A percentile compares a stretch with the other conserved stretches of the same genome.
These are phyloP conservation scores for Palythoa caribaeorum DNA, from an alignment of 92 coral and sea anemone species.

Conservation along the genomic window DNA sequence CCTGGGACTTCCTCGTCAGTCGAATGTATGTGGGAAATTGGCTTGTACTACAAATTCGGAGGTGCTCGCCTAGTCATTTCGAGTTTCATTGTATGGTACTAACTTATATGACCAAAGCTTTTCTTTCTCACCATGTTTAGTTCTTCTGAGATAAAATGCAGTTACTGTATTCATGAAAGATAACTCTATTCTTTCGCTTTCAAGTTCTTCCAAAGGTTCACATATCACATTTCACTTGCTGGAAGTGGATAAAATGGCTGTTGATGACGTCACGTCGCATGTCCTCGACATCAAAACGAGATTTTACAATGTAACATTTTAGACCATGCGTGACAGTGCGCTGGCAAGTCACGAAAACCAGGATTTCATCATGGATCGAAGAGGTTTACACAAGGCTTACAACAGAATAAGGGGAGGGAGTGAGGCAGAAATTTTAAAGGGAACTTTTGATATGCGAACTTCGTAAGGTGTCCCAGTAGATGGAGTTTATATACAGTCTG, in stretches of 20 bases:
- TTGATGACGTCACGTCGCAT: conserved; percentile 48
- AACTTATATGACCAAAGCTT: conserved; percentile 63
- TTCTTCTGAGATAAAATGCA: conserved; percentile 42
- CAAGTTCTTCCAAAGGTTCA: not conserved
- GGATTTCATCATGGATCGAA: no score
- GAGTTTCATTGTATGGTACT: conserved; percentile 19
- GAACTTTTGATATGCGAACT: no score
- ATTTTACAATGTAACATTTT: not conserved
- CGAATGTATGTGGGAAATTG: conserved; percentile 14
- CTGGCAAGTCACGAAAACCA: no score
- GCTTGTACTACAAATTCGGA: conserved; percentile 31
- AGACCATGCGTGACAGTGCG: no score
- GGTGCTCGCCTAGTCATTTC: conserved; percentile 27
- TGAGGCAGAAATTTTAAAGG: no score
- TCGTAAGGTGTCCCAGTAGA: no score
- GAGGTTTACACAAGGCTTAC: no score
- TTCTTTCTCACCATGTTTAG: conserved; percentile 82
- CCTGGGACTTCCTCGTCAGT: conserved; percentile 30
- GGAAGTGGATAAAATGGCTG: conserved; percentile 65
- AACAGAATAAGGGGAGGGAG: no score
- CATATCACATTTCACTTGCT: conserved; percentile 14
- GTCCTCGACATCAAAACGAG: conserved; percentile 53
- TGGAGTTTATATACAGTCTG: no score
- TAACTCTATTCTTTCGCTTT: conserved; percentile 29
- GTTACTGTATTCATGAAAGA: conserved; percentile 70